Percentiles rank a stretch among this genome's conserved stretches.
Evolutionary conservation across 2,888 invertebrate genomes (phyloP).

Genomic region (Ectemnius cavifrons): DNA sequence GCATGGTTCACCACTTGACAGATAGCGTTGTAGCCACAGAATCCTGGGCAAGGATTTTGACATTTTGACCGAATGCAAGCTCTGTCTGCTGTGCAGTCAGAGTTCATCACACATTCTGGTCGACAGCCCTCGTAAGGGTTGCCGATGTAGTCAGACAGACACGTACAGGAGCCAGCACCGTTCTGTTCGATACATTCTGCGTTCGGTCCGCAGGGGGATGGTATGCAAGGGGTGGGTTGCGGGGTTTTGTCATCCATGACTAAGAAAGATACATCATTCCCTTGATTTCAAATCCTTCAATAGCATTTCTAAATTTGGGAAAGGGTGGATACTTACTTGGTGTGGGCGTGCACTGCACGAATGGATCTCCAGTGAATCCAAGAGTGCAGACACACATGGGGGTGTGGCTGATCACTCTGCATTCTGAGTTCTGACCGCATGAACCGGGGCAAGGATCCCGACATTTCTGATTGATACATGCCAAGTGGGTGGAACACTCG

Average conservation of each 20-base stretch:
- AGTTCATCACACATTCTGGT: slow-evolving; percentile 83
- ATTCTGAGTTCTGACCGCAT: slow-evolving; percentile 86
- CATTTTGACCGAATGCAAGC: slow-evolving; percentile 86
- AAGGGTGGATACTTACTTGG: slow-evolving; percentile 56
- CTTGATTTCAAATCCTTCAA: background rate
- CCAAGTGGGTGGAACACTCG: slow-evolving; percentile 85
- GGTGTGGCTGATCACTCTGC: slow-evolving; percentile 87
- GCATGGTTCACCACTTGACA: slow-evolving; percentile 88
- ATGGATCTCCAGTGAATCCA: slow-evolving; percentile 82
- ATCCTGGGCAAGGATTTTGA: slow-evolving; percentile 86
- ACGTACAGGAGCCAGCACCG: slow-evolving; percentile 79
- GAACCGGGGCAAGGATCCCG: slow-evolving; percentile 88
- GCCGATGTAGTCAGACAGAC: slow-evolving; percentile 81
- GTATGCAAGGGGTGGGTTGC: slow-evolving; percentile 82
- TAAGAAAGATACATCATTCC: slow-evolving; percentile 3
- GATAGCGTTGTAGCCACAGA: slow-evolving; percentile 87
- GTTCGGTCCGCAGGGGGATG: slow-evolving; percentile 91
- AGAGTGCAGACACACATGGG: slow-evolving; percentile 84
- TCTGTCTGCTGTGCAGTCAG: slow-evolving; percentile 83
- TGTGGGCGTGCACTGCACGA: slow-evolving; percentile 66
- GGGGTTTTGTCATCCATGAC: slow-evolving; percentile 14
- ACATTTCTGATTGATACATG: slow-evolving; percentile 89
- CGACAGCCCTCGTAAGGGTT: slow-evolving; percentile 84
- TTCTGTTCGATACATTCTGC: slow-evolving; percentile 86
- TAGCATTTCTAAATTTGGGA: background rate